Conservation (phyloP, 2,888 invertebrate genomes). For the Stegana nigrithorax region DNA sequence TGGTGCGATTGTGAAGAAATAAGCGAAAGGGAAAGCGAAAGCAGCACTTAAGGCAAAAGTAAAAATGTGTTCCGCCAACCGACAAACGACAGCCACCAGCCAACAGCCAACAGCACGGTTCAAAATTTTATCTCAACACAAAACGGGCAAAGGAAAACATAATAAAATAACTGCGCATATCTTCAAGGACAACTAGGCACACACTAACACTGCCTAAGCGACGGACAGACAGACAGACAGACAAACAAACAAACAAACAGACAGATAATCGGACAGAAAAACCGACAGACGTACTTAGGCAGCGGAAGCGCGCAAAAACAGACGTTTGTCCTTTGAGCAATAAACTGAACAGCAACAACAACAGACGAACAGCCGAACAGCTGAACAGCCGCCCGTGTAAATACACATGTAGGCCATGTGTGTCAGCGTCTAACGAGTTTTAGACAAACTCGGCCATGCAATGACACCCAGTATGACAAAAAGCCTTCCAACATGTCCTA, state of each 20-base stretch:
- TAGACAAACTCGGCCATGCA: slow-evolving; percentile 40
- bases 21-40: slow-evolving; percentile 13
- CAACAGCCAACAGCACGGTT: not conserved
- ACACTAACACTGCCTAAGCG: not conserved
- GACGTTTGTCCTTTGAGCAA: too few species aligned
- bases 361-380: not conserved
- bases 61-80: too few species aligned
- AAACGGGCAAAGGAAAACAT: slow-evolving; percentile 8
- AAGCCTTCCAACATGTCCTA: not conserved
- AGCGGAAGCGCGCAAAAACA: too few species aligned
- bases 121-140: not conserved
- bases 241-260: too few species aligned
- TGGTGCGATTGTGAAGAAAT: slow-evolving; percentile 4
- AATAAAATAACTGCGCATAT: slow-evolving; percentile 35
- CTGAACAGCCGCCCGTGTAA: not conserved
- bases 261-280: not conserved
- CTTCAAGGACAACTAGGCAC: not conserved
- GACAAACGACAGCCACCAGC: slow-evolving; percentile 2
- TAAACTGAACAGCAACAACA: not conserved
- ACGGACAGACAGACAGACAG: not conserved
- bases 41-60: slow-evolving; percentile 42
- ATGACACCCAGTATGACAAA: not conserved
- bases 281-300: too few species aligned
- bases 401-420: slow-evolving; percentile 54
- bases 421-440: slow-evolving; percentile 52